These are phyloP conservation scores for Chionoecetes opilio DNA, from an alignment of 1,140 invertebrate species.

Conservation along the genomic window DNA sequence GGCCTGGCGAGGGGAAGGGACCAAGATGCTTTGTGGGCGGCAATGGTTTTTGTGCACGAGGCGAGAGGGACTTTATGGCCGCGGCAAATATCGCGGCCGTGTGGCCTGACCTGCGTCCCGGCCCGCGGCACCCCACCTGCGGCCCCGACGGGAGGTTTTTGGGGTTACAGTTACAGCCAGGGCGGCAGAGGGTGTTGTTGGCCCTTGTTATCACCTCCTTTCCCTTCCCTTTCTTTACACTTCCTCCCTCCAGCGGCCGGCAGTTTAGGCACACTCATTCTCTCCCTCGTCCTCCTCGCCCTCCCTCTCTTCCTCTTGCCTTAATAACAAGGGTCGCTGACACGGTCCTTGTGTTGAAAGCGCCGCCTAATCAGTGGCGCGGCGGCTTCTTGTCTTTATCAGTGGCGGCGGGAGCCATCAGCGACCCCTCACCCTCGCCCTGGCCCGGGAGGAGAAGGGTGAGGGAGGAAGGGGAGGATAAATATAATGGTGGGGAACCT, in stretches of 20 bases:
- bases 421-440: no score
- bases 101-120: not conserved
- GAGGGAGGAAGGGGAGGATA: not conserved
- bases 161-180: not conserved
- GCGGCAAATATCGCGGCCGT: conserved; percentile 33
- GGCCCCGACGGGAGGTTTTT: not conserved
- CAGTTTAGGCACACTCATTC: not conserved
- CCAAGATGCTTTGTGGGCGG: conserved; percentile 63
- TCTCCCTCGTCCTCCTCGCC: not conserved
- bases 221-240: not conserved
- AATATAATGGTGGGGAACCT: no score
- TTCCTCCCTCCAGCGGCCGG: not conserved
- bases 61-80: not conserved
- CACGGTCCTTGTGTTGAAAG: not conserved
- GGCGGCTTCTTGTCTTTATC: conserved; percentile 18
- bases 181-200: not conserved
- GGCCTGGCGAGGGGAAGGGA: not conserved
- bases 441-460: not conserved
- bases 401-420: not conserved
- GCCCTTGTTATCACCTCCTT: not conserved
- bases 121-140: conserved; percentile 7
- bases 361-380: not conserved
- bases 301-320: no score
- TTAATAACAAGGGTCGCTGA: not conserved
- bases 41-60: not conserved